Percentiles rank a stretch among this genome's conserved stretches.
Conservation (phyloP, 1,140 invertebrate species). For the Magallana gigas region DNA sequence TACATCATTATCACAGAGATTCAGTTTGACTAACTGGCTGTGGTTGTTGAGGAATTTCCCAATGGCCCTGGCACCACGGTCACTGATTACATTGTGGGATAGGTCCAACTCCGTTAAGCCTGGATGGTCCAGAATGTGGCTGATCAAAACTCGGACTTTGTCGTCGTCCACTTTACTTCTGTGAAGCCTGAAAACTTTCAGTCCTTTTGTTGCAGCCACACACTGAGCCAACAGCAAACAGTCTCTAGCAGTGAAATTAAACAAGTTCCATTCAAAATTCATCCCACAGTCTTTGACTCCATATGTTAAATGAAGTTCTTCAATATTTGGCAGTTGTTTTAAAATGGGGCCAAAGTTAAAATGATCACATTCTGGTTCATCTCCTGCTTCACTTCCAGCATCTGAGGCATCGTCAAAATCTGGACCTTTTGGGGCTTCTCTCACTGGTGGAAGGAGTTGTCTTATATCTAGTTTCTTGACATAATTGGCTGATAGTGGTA, state of each 20-base stretch:
- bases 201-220: slow-evolving; percentile 73
- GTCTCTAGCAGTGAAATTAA: slow-evolving; percentile 79
- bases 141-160: slow-evolving; percentile 77
- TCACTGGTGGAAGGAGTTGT: slow-evolving; percentile 79
- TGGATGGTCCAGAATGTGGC: slow-evolving; percentile 78
- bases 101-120: slow-evolving; percentile 76
- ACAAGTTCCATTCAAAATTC: slow-evolving; percentile 80
- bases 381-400: slow-evolving; percentile 75
- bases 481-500: slow-evolving; percentile 75
- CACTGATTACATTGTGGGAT: slow-evolving; percentile 78
- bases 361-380: slow-evolving; percentile 78
- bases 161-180: slow-evolving; percentile 77
- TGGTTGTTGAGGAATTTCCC: slow-evolving; percentile 79
- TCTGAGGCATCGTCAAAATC: slow-evolving; percentile 77
- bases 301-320: slow-evolving; percentile 77
- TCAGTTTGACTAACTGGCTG: slow-evolving; percentile 74
- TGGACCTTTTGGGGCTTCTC: slow-evolving; percentile 74
- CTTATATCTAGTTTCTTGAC: slow-evolving; percentile 75
- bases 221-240: slow-evolving; percentile 77
- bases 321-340: slow-evolving; percentile 72
- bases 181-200: slow-evolving; percentile 75
- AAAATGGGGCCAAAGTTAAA: slow-evolving; percentile 78
- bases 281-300: slow-evolving; percentile 79
- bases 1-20: slow-evolving; percentile 78
- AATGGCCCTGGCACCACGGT: slow-evolving; percentile 77